Evolutionary conservation across 2,888 invertebrate genomes (phyloP).

Genomic region (Elegia similella): DNA sequence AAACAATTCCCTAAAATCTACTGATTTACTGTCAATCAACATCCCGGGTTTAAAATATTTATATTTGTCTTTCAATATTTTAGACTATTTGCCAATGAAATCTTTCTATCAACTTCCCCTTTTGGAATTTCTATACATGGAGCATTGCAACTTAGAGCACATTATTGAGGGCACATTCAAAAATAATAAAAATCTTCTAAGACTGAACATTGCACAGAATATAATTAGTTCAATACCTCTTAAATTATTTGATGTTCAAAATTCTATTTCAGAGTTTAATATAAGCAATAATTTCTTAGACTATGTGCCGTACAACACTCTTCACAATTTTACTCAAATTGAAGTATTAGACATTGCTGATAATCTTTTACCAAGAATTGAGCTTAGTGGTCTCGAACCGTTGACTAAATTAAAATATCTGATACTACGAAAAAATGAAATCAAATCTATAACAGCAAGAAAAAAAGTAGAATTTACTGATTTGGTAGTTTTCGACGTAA

Average conservation of each 20-base stretch:
- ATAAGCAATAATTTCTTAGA: conserved; percentile 88
- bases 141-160: conserved; percentile 85
- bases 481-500: conserved; percentile 62
- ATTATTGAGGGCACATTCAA: conserved; percentile 87
- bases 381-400: conserved; percentile 81
- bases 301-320: conserved; percentile 88
- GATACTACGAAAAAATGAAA: conserved; percentile 69
- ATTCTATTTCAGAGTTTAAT: conserved; percentile 87
- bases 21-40: conserved; percentile 86
- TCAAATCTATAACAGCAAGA: conserved; percentile 54
- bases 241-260: conserved; percentile 85
- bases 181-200: conserved; percentile 87
- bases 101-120: conserved; percentile 89
- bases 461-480: conserved; percentile 63
- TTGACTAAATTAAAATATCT: conserved; percentile 62
- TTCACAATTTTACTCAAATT: conserved; percentile 87
- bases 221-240: conserved; percentile 84
- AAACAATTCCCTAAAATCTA: conserved; percentile 86
- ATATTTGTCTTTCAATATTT: conserved; percentile 89
- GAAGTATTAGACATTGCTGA: conserved; percentile 87
- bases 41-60: conserved; percentile 88
- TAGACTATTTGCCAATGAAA: conserved; percentile 85
- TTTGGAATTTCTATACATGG: conserved; percentile 87
- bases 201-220: conserved; percentile 88
- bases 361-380: conserved; percentile 86